Evolutionary conservation across 2,888 invertebrate genomes (phyloP).

Genomic region (Parnassius apollo): DNA sequence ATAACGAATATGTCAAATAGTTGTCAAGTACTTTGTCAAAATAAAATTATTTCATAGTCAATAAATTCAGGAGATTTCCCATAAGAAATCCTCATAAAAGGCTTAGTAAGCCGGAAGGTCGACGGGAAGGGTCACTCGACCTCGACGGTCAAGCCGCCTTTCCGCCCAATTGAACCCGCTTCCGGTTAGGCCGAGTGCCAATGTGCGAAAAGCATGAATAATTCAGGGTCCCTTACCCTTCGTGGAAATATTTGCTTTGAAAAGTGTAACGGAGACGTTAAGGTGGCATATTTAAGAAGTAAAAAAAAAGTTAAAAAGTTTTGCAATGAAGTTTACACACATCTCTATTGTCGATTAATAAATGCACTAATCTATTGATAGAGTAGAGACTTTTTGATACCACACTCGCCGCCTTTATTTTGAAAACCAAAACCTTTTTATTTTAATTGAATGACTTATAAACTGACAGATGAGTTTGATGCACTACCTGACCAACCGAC

Average conservation of each 20-base stretch:
- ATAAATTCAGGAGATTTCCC: constrained; percentile 17
- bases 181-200: constrained; percentile 36
- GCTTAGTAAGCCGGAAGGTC: constrained; percentile 56
- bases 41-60: constrained; percentile 24
- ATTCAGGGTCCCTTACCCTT: constrained; percentile 34
- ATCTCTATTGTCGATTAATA: too few relatives aligned
- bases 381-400: too few relatives aligned
- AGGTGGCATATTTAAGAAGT: not conserved
- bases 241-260: constrained; percentile 31
- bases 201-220: constrained; percentile 39
- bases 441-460: too few relatives aligned
- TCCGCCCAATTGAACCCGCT: constrained; percentile 65
- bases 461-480: too few relatives aligned
- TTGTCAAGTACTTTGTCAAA: not conserved
- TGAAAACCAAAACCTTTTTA: too few relatives aligned
- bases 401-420: too few relatives aligned
- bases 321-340: too few relatives aligned
- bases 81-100: constrained; percentile 44
- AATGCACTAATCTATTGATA: too few relatives aligned
- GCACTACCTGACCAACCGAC: too few relatives aligned
- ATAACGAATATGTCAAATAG: not conserved
- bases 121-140: constrained; percentile 73
- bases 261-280: constrained; percentile 18
- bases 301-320: too few relatives aligned
- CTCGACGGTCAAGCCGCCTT: constrained; percentile 67